Evolutionary conservation across 2,797 vertebrate genomes (phyloP), one percentile per base, ranked within the genome.

Genomic region (Oryzias sinensis): DNA sequence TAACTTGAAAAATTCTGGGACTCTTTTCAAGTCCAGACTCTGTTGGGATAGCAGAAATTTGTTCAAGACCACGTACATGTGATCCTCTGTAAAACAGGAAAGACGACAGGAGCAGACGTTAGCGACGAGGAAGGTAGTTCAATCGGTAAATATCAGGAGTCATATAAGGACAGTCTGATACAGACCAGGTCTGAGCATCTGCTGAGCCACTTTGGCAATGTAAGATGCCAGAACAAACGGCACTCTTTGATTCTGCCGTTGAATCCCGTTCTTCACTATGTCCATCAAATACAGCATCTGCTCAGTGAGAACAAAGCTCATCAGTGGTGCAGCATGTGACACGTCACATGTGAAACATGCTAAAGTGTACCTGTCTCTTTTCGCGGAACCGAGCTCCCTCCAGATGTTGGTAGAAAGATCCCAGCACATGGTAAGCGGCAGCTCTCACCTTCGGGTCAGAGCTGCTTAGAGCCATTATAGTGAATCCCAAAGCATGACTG

Each of bases 221-320:
- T 94, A 99, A 5, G 93, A 89, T 14, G 89, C 77, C 79, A 97
- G 62, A 17, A 94, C 77, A 53, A 95, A 97, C 0, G 96, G 90
- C 11, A 98, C 78, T 18, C 91, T 90, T 62, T 92, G 86, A 72
- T 98, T 97, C 3, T 84, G 89, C 63, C 93, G 83, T 29, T 76
- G 76, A 72, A 99, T 87, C 18, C 95, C 95, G 40, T 95, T 95
- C 82, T 92, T 96, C 64, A 98, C 83, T 0, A 84, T 88, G 56
- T 98, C 95, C 90, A 99, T 82, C 69, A 98, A 81, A 80, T 97
- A 98, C 5, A 96, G 90, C 51, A 99, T 76, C 97, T 99, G 81
- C 56, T 47, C 6, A 43, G 65, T 25, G 52, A 60, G 59, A 54
- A 56, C 14, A 62, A 54, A 49, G 9, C 6, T 9, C 0, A 16